phyloP scores from a whole-genome alignment of 2,888 invertebrate species.

The Drosophila diplacantha region DNA sequence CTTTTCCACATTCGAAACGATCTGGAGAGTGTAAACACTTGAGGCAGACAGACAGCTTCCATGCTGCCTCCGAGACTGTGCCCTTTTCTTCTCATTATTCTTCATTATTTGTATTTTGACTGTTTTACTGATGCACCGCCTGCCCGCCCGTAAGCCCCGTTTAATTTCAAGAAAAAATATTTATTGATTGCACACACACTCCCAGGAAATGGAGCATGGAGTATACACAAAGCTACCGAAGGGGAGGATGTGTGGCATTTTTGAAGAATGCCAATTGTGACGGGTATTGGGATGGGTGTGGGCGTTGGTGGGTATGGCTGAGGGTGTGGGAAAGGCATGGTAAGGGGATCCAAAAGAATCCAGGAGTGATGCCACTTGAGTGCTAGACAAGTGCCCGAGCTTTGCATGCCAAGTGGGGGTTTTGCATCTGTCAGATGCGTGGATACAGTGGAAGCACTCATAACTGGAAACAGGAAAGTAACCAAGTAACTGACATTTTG shows the following conservation, averaged over 20 bases:
- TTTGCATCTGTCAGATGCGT: slow-evolving; percentile 26
- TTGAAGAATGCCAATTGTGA: slow-evolving; percentile 56
- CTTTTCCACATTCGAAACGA: slow-evolving; percentile 4
- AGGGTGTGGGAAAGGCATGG: slow-evolving; percentile 2
- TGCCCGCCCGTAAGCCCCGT: slow-evolving; percentile 29
- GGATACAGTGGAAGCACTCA: slow-evolving; percentile 14
- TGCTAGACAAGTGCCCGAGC: slow-evolving; percentile 44
- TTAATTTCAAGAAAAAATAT: slow-evolving; percentile 51
- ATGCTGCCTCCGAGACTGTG: slow-evolving; percentile 20
- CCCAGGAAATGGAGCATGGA: slow-evolving; percentile 33
- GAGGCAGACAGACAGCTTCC: slow-evolving; percentile 18
- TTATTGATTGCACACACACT: slow-evolving; percentile 53
- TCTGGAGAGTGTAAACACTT: slow-evolving; percentile 29
- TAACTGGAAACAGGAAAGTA: slow-evolving; percentile 2
- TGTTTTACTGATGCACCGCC: slow-evolving; percentile 19
- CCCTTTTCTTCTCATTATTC: slow-evolving; percentile 48
- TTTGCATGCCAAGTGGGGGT: slow-evolving; percentile 29
- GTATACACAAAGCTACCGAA: neutral
- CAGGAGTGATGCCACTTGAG: slow-evolving; percentile 24
- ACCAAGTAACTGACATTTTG: neutral
- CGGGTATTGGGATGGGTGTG: slow-evolving; percentile 2
- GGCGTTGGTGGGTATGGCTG: neutral
- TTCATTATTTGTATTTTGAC: slow-evolving; percentile 54
- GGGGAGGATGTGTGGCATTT: slow-evolving; percentile 21
- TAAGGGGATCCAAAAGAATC: slow-evolving; percentile 9